A percentile compares a stretch with the other conserved stretches of the same genome.
These are phyloP conservation scores for Phrynocephalus vlangalii DNA, from an alignment of 2,797 vertebrate genomes.

Conservation along the genomic window DNA sequence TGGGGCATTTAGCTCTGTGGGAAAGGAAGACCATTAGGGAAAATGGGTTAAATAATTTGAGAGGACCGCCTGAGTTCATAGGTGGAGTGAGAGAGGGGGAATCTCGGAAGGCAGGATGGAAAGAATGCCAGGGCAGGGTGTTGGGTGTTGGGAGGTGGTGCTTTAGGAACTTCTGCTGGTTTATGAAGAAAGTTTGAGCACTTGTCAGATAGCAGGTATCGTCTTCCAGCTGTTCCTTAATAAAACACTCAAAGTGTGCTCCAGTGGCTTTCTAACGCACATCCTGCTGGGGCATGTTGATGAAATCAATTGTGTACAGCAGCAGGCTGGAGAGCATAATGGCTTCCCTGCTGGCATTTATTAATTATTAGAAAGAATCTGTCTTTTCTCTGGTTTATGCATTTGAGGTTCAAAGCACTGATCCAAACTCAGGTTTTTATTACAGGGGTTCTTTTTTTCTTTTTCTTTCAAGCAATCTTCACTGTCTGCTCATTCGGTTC, in stretches of 20 bases:
- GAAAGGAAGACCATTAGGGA: background rate
- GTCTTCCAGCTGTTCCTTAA: background rate
- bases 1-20: background rate
- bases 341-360: conserved; percentile 14
- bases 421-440: conserved; percentile 1
- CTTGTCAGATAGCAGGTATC: conserved; percentile 6
- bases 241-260: background rate
- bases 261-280: background rate
- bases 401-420: conserved; percentile 14
- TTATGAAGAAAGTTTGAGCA: conserved; percentile 4
- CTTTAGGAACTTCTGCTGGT: background rate
- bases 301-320: conserved; percentile 28
- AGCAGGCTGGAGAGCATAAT: conserved; percentile 15
- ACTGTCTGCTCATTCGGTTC: conserved; percentile 14
- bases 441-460: background rate
- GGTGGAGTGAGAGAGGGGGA: background rate
- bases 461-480: background rate
- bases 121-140: too few relatives aligned
- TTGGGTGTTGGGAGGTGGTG: background rate
- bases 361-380: background rate
- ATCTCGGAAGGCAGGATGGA: background rate
- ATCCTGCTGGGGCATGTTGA: conserved; percentile 13
- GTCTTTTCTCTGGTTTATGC: conserved; percentile 14
- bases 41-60: background rate
- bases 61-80: background rate